Base-by-base conservation (phyloP, 2,113 vertebrate species). In the Coracopsis vasa region DNA sequence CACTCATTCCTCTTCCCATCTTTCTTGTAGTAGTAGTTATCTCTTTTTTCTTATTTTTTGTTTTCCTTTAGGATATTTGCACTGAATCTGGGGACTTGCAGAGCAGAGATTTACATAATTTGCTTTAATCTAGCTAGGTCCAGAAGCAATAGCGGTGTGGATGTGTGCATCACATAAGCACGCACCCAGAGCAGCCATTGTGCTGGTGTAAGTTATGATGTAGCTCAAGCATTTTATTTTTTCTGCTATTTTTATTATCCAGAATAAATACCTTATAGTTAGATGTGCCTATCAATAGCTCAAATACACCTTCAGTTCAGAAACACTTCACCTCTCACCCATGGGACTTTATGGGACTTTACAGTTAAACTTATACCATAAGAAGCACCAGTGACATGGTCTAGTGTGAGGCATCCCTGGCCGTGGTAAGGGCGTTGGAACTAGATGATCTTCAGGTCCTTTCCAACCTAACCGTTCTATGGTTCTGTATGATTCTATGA, bases 181-280 rank as follows among this genome's bases (percentile, higher is more conserved):
- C 17, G 20, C 60, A 54, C 13, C 14, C 80, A 88, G 80, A 90
- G 10, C 44, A 88, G 71, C 47, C 48, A 56, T 17, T n/a, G 17
- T 70, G 35, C 50, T 84, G 51, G 39, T 60, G 7, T 64, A 72
- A 91, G 17, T 83, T 64, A 80, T 29, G 56, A 58, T 86, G 86
- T 67, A 88, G 44, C 80, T 92, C 29, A 88, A 72, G 35, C 58
- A 41, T 86, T 92, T 71, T 42, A 11, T 42, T 65, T 92, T 83
- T 67, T 27, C 51, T 72, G 14, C 21, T 73, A 13, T 50, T 90
- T 91, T 88, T 77, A 13, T 91, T 41, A 69, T 33, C 29, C 33
- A 44, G 28, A 31, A 83, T 58, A 58, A 93, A 67, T 53, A 78
- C 17, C 50, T 79, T 27, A 10, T 39, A 45, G 41, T 66, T 79